These are phyloP conservation scores for Apocheima hispidaria DNA, from an alignment of 2,888 invertebrate species.

Conservation along the genomic window DNA sequence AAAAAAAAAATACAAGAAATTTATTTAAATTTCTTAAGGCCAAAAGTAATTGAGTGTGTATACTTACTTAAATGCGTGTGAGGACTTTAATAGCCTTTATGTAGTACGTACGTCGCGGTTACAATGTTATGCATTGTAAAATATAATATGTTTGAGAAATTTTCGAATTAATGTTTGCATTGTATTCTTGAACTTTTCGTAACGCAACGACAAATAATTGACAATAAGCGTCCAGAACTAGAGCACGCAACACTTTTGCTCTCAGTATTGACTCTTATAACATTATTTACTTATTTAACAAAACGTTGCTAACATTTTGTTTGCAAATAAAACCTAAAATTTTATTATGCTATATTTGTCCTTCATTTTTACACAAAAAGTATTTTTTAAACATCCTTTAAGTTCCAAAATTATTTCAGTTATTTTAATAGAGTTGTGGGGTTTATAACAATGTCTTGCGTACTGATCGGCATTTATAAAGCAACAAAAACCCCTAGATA, in stretches of 20 bases:
- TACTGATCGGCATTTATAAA: constrained; percentile 46
- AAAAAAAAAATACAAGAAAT: background rate
- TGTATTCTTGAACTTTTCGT: constrained; percentile 24
- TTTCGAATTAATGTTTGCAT: constrained; percentile 22
- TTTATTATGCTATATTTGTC: too few relatives aligned
- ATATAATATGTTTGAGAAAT: constrained; percentile 32
- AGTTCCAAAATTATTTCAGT: background rate
- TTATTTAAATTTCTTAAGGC: background rate
- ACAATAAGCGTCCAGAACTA: constrained; percentile 36
- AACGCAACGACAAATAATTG: constrained; percentile 22
- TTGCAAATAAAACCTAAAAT: too few relatives aligned
- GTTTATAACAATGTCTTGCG: constrained; percentile 43
- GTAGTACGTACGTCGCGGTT: background rate
- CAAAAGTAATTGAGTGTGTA: background rate
- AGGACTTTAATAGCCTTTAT: background rate
- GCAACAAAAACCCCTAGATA: constrained; percentile 47
- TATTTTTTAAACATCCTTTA: background rate
- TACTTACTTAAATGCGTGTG: background rate
- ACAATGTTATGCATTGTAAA: background rate
- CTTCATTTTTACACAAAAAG: too few relatives aligned
- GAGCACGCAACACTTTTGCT: constrained; percentile 45
- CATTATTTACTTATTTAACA: background rate
- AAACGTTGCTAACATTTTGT: background rate
- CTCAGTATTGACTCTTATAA: too few relatives aligned
- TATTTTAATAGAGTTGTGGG: constrained; percentile 3